Evolutionary conservation across 64 coral and sea anemone species (phyloP), one percentile per base, ranked within the genome.

Genomic region (Platygyra sinensis): DNA sequence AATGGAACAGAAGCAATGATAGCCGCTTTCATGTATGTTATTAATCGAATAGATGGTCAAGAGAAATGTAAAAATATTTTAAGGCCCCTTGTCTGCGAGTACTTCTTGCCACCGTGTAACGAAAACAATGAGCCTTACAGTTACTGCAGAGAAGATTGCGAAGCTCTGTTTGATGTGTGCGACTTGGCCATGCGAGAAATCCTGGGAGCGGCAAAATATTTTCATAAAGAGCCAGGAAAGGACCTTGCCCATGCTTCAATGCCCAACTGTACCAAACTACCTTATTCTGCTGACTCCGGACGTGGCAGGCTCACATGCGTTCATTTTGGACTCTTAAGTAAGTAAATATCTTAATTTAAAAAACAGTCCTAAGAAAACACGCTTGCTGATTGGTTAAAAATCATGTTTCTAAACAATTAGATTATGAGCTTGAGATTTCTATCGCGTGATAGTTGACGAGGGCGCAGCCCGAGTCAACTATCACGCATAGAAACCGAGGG

Each of bases 311-410:
- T 9, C n/a, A 90, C 88, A 0, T 96, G 95, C 22, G 5, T 93
- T 50, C 95, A 94, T 76, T 94, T 90, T 87, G 95, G 95, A 69
- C 67, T 96, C 24, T 93, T 96, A 72, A 87, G 95, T 96, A 96
- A 94, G 91, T 74, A 65, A 46, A 46, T 39, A 39, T 3, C 0
- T 39, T 5, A 39, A 39, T 39, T 39, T n/a, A n/a, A n/a, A n/a
- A n/a, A n/a, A n/a, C n/a, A n/a, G n/a, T n/a, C n/a, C n/a, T n/a
- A n/a, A n/a, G n/a, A n/a, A n/a, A n/a, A n/a, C n/a, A n/a, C n/a
- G n/a, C n/a, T n/a, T n/a, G n/a, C n/a, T n/a, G n/a, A n/a, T n/a
- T n/a, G n/a, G n/a, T n/a, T n/a, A n/a, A n/a, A n/a, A n/a, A n/a
- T n/a, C n/a, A n/a, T n/a, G n/a, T n/a, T n/a, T n/a, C n/a, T n/a